Evolutionary conservation across 2,113 vertebrate species (phyloP).

Genomic region (Cichladusa arquata): DNA sequence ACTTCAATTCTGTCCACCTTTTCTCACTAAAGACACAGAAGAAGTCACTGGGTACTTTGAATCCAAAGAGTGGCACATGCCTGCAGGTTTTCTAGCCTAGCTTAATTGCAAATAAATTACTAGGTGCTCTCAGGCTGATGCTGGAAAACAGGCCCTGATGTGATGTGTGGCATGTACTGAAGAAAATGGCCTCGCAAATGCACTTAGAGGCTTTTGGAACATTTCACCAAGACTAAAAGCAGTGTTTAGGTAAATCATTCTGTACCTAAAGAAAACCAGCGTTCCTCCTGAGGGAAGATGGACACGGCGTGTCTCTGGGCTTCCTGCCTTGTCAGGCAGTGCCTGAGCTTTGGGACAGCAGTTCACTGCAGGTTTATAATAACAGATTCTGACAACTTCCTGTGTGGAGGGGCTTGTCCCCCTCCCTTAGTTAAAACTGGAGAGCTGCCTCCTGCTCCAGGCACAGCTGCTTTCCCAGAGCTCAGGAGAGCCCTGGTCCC

Average conservation of each 20-base stretch:
- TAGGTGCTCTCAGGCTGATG: fast-evolving
- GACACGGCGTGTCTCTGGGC: fast-evolving
- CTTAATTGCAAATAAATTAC: neutral
- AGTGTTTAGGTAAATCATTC: neutral
- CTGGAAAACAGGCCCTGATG: neutral
- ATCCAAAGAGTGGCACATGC: neutral
- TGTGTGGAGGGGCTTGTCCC: fast-evolving
- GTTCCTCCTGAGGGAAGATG: neutral
- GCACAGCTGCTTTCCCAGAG: fast-evolving
- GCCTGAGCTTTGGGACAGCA: neutral
- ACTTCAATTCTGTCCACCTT: neutral
- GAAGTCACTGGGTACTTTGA: neutral
- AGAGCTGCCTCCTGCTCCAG: neutral
- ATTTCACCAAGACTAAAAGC: neutral
- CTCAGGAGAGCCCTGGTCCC: neutral
- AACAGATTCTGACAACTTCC: neutral
- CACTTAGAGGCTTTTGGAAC: neutral
- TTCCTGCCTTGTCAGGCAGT: fast-evolving
- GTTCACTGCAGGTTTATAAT: neutral
- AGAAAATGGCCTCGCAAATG: neutral
- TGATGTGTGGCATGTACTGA: neutral
- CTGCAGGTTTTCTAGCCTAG: neutral
- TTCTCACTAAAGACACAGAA: neutral
- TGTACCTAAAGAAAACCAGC: neutral
- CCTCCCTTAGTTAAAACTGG: neutral